phyloP scores from a whole-genome alignment of 2,113 vertebrate genomes.

The Morone chrysops region DNA sequence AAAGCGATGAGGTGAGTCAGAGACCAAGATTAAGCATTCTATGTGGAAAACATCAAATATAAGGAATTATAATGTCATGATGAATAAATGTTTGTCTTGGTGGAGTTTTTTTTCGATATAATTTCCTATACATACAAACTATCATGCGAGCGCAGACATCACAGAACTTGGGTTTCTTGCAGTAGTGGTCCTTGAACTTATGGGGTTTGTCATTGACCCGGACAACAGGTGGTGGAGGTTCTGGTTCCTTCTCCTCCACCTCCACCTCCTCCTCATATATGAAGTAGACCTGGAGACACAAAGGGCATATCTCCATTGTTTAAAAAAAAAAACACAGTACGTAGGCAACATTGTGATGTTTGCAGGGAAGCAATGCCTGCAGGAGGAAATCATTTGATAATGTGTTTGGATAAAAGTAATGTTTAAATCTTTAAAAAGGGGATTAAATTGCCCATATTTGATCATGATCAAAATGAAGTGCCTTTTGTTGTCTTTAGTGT shows the following conservation, averaged over 20 bases:
- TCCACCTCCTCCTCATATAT: conserved; percentile 94
- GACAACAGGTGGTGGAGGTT: conserved; percentile 86
- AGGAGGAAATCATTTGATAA: not conserved
- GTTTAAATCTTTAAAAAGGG: not conserved
- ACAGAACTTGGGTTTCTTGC: conserved; percentile 99
- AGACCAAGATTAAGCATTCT: not conserved
- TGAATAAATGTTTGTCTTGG: not conserved
- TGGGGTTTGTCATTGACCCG: conserved; percentile 95
- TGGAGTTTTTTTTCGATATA: not conserved
- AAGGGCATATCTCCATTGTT: not conserved
- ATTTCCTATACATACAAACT: conserved; percentile 87
- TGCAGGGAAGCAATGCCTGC: not conserved
- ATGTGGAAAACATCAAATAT: not conserved
- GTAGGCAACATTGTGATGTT: not conserved
- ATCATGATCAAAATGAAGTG: not conserved
- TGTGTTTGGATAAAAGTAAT: not conserved
- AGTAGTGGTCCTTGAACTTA: conserved; percentile 99
- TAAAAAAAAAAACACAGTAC: not conserved
- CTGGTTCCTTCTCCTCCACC: conserved; percentile 92
- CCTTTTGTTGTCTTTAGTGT: too few species aligned
- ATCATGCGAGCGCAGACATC: conserved; percentile 99
- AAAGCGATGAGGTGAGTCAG: not conserved
- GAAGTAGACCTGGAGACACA: conserved; percentile 88
- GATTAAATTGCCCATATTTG: not conserved
- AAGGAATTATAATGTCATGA: too few species aligned